Evolutionary conservation across 2,113 vertebrate genomes (phyloP).

Genomic region (Butorides virescens): DNA sequence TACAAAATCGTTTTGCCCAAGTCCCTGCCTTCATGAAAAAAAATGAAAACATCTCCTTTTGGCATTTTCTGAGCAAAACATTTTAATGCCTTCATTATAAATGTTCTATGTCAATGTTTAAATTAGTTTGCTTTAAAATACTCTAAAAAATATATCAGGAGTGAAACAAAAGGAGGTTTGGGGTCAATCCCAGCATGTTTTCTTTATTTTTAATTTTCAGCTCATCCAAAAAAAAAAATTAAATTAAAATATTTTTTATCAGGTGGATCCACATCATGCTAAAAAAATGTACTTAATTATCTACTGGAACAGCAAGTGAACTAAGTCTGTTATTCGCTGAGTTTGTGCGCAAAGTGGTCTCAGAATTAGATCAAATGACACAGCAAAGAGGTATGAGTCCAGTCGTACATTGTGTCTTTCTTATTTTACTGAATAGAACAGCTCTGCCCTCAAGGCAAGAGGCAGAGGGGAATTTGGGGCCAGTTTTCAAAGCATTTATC

Average conservation of each 20-base stretch:
- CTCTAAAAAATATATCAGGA: neutral
- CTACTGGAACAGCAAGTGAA: neutral
- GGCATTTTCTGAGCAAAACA: neutral
- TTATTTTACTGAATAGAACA: neutral
- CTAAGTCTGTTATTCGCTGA: neutral
- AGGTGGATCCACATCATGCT: neutral
- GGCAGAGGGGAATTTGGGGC: conserved; percentile 10
- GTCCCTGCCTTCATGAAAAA: neutral
- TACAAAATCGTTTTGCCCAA: neutral
- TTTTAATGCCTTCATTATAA: neutral
- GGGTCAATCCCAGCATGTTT: neutral
- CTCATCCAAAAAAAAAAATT: neutral
- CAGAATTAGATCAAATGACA: neutral
- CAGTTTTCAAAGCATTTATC: conserved; percentile 25
- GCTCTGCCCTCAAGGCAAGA: neutral
- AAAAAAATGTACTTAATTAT: neutral
- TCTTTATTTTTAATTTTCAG: neutral
- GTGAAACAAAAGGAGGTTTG: neutral
- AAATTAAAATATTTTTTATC: neutral
- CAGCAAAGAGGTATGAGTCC: neutral
- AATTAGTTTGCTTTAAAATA: neutral
- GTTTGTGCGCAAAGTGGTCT: neutral
- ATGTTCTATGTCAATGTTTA: neutral
- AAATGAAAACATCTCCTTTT: neutral
- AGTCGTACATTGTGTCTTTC: neutral